Percentiles rank a stretch among this genome's conserved stretches.
Evolutionary conservation across 2,888 invertebrate genomes (phyloP).

Genomic region (Leptothorax acervorum): DNA sequence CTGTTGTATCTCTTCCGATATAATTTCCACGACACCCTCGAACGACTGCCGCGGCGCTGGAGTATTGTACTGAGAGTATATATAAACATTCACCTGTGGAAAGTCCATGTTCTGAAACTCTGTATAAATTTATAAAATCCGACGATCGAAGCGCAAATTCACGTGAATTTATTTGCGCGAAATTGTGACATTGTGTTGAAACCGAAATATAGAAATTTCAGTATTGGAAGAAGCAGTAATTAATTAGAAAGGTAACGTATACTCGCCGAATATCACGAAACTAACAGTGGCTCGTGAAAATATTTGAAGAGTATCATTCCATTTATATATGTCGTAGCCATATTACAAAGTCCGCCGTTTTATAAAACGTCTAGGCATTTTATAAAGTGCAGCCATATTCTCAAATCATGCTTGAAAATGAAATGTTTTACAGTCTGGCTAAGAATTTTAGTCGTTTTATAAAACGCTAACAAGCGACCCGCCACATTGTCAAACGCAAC

Average conservation of each 20-base stretch:
- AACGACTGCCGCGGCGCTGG: conserved; percentile 38
- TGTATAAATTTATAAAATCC: background rate
- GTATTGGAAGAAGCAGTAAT: background rate
- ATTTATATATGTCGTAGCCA: too few species aligned
- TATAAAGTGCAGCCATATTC: too few species aligned
- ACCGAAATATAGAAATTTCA: conserved; percentile 1
- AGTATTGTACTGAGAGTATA: conserved; percentile 49
- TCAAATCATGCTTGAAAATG: too few species aligned
- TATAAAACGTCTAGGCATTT: too few species aligned
- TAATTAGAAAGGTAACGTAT: background rate
- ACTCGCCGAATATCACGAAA: background rate
- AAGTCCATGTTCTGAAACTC: conserved; percentile 43
- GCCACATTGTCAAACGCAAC: too few species aligned
- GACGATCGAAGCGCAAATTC: conserved; percentile 56
- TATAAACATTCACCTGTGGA: conserved; percentile 52
- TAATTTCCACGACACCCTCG: conserved; percentile 72
- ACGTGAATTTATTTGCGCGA: conserved; percentile 15
- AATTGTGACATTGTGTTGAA: background rate
- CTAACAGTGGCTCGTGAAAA: background rate
- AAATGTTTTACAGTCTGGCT: too few species aligned
- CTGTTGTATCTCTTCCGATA: conserved; percentile 68
- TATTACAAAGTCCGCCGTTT: too few species aligned
- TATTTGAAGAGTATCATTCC: background rate
- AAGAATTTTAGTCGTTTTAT: too few species aligned
- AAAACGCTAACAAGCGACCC: too few species aligned